phyloP scores from a whole-genome alignment of 2,888 invertebrate genomes.

The Hydropsyche betteni region DNA sequence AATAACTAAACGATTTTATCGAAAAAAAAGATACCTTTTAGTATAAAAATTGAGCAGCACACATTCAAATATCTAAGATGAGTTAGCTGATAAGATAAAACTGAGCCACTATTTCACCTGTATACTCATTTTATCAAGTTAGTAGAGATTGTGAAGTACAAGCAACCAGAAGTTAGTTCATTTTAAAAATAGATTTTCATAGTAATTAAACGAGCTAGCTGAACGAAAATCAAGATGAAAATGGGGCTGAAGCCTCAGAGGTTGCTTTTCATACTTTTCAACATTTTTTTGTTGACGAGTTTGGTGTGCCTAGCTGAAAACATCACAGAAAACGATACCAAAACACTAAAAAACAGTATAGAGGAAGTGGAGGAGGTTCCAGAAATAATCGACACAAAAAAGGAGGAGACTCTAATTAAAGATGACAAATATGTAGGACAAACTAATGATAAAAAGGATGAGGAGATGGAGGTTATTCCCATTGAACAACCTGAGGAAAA shows the following conservation, averaged over 20 bases:
- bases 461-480: not conserved
- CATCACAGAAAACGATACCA: slow-evolving; percentile 28
- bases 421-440: not conserved
- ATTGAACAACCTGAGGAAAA: not conserved
- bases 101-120: not conserved
- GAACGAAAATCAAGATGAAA: slow-evolving; percentile 14
- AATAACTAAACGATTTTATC: no score
- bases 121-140: not conserved
- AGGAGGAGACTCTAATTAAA: not conserved
- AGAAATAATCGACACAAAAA: not conserved
- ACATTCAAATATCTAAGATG: no score
- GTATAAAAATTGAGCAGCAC: no score
- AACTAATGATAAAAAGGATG: not conserved
- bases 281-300: slow-evolving; percentile 37
- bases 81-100: not conserved
- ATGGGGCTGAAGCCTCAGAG: slow-evolving; percentile 44
- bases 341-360: not conserved
- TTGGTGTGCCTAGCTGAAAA: slow-evolving; percentile 42
- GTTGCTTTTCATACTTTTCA: slow-evolving; percentile 27
- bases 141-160: not conserved
- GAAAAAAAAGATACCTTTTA: no score
- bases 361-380: not conserved
- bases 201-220: not conserved
- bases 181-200: not conserved
- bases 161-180: not conserved